Percentiles rank a stretch among this genome's conserved stretches.
Conservation (phyloP, 2,113 vertebrate genomes). For the Cacatua alba region DNA sequence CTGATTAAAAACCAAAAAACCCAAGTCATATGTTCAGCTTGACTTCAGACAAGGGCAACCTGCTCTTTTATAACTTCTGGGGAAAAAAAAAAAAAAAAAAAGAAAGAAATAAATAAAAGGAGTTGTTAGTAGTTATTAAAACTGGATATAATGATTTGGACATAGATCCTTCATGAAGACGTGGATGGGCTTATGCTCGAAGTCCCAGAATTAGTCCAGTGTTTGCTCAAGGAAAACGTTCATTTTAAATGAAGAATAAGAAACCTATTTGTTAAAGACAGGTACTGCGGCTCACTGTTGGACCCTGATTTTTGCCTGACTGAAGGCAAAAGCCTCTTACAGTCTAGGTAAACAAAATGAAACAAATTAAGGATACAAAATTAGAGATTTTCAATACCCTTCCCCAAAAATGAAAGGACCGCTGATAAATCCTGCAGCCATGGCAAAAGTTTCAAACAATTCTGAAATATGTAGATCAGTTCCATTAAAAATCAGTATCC, state of each 20-base stretch:
- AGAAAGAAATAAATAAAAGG: background rate
- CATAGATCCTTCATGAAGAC: slow-evolving; percentile 76
- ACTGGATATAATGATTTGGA: slow-evolving; percentile 78
- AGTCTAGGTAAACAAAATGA: slow-evolving; percentile 79
- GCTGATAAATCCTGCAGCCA: slow-evolving; percentile 83
- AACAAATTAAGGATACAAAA: slow-evolving; percentile 75
- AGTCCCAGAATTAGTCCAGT: slow-evolving; percentile 78
- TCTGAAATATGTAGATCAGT: slow-evolving; percentile 82
- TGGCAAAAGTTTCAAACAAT: slow-evolving; percentile 91
- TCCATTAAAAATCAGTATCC: slow-evolving; percentile 79
- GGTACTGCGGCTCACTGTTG: slow-evolving; percentile 74
- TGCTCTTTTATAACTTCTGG: slow-evolving; percentile 82
- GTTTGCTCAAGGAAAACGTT: slow-evolving; percentile 63
- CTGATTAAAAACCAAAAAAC: slow-evolving; percentile 72
- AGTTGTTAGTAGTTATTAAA: slow-evolving; percentile 84
- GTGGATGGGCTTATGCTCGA: slow-evolving; percentile 72
- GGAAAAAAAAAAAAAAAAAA: slow-evolving; percentile 74
- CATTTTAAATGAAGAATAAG: slow-evolving; percentile 71
- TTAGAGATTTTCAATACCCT: slow-evolving; percentile 69
- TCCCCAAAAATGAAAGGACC: slow-evolving; percentile 73
- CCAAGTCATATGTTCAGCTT: slow-evolving; percentile 83
- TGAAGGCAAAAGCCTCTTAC: slow-evolving; percentile 82
- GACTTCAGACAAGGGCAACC: slow-evolving; percentile 84
- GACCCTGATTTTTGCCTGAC: slow-evolving; percentile 80
- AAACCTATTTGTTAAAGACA: slow-evolving; percentile 77